Evolutionary conservation across 2,797 vertebrate species (phyloP), one percentile per base, ranked within the genome.

Genomic region (Notolepis coatsorum): DNA sequence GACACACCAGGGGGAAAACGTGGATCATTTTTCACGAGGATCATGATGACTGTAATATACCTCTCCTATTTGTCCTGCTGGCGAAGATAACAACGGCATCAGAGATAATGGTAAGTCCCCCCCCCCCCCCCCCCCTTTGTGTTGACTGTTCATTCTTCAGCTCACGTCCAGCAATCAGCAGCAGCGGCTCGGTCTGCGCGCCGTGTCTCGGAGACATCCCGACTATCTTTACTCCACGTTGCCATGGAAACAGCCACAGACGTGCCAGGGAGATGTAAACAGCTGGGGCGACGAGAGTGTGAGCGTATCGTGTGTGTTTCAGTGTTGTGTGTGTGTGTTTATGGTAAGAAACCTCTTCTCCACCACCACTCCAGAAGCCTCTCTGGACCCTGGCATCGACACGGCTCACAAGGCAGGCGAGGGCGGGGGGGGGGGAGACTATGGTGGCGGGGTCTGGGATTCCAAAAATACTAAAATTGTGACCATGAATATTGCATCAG

Each of bases 171-270:
- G 58, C 42, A 61, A 68, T 78, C 69, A 64, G 73, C 71, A 58
- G 3, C 61, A 5, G n/a, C n/a, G n/a, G n/a, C n/a, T n/a, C n/a
- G n/a, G n/a, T n/a, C 62, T 65, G 37, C 15, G 31, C 39, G 17
- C 61, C 21, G 64, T 53, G 74, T 81, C 81, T 62, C 67, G n/a
- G 65, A 88, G 62, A 79, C 77, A 75, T 81, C 75, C 73, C 50
- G 35, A 79, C 84, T 80, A 77, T 88, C 87, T 87, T 85, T 84
- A 80, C 86, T 86, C 83, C 68, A n/a, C 28, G 67, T 92, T 47
- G 24, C 87, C 85, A 88, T 90, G 86, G 90, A 88, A 91, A 93
- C 91, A 76, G 77, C 84, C 79, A 75, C 75, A 73, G 79, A 84
- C 64, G 50, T 90, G 81, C 71, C 74, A 77, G 73, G 72, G 68